A percentile compares a stretch with the other conserved stretches of the same genome.
Evolutionary conservation across 2,888 invertebrate genomes (phyloP).

Genomic region (Geophilus truncorum): DNA sequence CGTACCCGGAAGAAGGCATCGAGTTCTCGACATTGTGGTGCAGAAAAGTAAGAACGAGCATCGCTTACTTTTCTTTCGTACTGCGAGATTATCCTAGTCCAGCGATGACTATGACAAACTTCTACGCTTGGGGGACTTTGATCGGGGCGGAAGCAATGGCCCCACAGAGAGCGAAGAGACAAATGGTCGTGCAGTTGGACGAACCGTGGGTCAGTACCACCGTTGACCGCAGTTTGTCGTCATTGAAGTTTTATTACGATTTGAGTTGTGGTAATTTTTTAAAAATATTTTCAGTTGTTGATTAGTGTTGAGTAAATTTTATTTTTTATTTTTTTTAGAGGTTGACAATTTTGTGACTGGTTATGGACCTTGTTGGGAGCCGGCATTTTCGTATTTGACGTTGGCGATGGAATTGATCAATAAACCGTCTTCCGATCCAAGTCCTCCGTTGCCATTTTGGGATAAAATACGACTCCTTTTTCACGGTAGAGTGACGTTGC

Average conservation of each 20-base stretch:
- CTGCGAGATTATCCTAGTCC: conserved; percentile 94
- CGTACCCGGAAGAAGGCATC: conserved; percentile 83
- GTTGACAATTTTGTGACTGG: conserved; percentile 83
- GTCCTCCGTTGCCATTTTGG: conserved; percentile 92
- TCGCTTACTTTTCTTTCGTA: conserved; percentile 79
- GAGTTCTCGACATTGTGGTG: conserved; percentile 93
- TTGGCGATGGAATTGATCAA: conserved; percentile 66
- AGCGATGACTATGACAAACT: conserved; percentile 72
- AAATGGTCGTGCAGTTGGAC: conserved; percentile 72
- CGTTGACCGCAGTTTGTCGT: conserved; percentile 83
- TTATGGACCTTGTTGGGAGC: conserved; percentile 99
- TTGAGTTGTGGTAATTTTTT: conserved; percentile 65
- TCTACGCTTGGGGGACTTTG: conserved; percentile 82
- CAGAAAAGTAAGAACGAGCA: conserved; percentile 72
- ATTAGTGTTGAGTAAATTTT: background rate
- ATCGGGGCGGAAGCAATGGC: conserved; percentile 84
- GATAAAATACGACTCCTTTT: conserved; percentile 88
- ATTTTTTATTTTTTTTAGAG: conserved; percentile 52
- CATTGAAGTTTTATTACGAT: conserved; percentile 96
- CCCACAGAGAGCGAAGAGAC: conserved; percentile 67
- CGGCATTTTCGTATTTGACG: conserved; percentile 85
- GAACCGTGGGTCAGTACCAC: conserved; percentile 74
- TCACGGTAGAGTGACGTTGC: conserved; percentile 87
- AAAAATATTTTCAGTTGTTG: background rate
- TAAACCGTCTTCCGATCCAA: conserved; percentile 76